Evolutionary conservation across 2,888 invertebrate species (phyloP), one percentile per base, ranked within the genome.

Genomic region (Trachelus stipa): DNA sequence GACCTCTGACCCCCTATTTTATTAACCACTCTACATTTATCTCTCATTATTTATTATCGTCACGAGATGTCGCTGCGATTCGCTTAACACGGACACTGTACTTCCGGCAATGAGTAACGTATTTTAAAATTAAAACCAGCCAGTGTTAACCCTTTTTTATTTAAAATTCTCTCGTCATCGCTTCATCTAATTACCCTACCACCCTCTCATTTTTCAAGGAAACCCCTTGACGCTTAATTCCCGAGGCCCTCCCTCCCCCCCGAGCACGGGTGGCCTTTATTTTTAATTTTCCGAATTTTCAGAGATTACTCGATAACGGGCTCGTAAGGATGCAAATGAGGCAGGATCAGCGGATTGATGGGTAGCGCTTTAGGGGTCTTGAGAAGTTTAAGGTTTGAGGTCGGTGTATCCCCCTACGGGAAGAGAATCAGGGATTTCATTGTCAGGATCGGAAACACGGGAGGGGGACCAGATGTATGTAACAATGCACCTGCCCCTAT

Each of bases 371-470:
- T 73, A 68, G 75, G 76, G 75, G 78, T 78, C 73, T 73, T 78
- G n/a, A n/a, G 56, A 30, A 69, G 37, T 31, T 78, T 30, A 35
- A 78, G 76, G 78, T 78, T 68, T 71, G 73, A 76, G 78, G 78
- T 75, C 79, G 82, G 81, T 82, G 81, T 83, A 89, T 87, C 90
- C 90, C 90, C 90, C 90, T 87, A 86, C 80, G 83, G 87, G 89
- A 90, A 88, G 82, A 86, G 89, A 89, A 81, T 87, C 88, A 90
- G 82, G 90, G 90, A 90, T 83, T 82, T 86, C 85, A 78, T 83
- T 86, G 85, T 81, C 74, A 68, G 90, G 90, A 90, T 87, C 84
- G 87, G 90, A 89, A 86, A 81, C 89, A 90, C 90, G 89, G 90
- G 90, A 90, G 90, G 90, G 90, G 90, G 90, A 86, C 74, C 31